Conservation (phyloP, 1,140 invertebrate species). For the Muscidifurax raptorellus region DNA sequence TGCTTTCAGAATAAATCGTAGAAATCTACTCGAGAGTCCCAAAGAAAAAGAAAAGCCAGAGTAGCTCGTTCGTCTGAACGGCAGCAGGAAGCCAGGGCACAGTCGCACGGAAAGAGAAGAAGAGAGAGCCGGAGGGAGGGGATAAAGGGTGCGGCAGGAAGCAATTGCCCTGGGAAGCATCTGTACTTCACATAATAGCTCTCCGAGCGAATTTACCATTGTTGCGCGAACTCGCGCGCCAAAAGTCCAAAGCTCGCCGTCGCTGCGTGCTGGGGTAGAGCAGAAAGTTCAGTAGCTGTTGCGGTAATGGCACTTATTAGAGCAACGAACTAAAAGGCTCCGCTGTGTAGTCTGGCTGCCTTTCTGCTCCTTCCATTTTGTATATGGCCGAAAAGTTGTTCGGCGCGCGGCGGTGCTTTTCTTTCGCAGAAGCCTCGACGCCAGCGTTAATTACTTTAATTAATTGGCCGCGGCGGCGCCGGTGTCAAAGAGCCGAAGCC, state of each 20-base stretch:
- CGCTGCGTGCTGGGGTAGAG: background rate
- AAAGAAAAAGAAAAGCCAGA: background rate
- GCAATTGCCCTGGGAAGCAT: conserved; percentile 28
- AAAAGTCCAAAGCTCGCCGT: conserved; percentile 1
- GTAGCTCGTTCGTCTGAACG: background rate
- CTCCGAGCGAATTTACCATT: background rate
- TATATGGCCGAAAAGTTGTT: background rate
- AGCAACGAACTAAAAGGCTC: conserved; percentile 24
- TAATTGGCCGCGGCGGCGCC: background rate
- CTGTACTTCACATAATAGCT: conserved; percentile 37
- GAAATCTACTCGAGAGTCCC: background rate
- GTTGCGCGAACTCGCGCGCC: background rate
- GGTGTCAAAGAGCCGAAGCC: conserved; percentile 22
- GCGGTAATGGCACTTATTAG: conserved; percentile 27
- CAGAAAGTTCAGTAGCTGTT: background rate
- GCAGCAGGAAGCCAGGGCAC: background rate
- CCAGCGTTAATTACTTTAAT: conserved; percentile 36
- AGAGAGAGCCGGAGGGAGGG: background rate
- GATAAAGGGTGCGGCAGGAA: conserved; percentile 1
- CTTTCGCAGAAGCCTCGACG: background rate
- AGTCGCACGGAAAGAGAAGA: background rate
- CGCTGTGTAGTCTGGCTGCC: background rate
- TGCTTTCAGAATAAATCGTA: background rate
- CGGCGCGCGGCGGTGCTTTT: background rate
- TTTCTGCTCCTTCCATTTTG: background rate